These are phyloP conservation scores for Coenobita brevimanus DNA, from an alignment of 1,140 invertebrate genomes.

Conservation along the genomic window DNA sequence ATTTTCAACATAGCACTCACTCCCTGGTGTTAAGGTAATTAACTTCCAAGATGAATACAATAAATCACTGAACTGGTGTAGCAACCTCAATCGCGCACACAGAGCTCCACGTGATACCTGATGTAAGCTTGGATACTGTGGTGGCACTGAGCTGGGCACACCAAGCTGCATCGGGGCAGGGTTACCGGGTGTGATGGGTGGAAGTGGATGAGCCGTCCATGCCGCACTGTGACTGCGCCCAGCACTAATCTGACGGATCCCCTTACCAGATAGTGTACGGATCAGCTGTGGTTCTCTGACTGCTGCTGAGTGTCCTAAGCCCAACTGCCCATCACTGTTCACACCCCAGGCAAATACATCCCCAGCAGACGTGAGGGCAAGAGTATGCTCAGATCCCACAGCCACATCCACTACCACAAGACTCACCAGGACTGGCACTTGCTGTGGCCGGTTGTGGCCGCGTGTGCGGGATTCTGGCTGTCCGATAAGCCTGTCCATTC, in stretches of 20 bases:
- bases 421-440: conserved; percentile 74
- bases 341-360: conserved; percentile 81
- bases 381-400: conserved; percentile 79
- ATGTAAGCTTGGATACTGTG: conserved; percentile 78
- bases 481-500: conserved; percentile 78
- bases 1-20: conserved; percentile 71
- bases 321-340: conserved; percentile 80
- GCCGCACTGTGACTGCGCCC: conserved; percentile 80
- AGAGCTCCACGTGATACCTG: conserved; percentile 76
- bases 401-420: conserved; percentile 79
- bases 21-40: conserved; percentile 76
- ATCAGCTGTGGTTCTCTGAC: conserved; percentile 78
- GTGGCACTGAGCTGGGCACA: conserved; percentile 76
- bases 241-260: conserved; percentile 78
- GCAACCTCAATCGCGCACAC: conserved; percentile 77
- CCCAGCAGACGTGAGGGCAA: conserved; percentile 78
- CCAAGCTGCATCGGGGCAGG: conserved; percentile 76
- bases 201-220: conserved; percentile 78
- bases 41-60: conserved; percentile 80
- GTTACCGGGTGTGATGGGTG: conserved; percentile 74
- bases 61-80: conserved; percentile 80
- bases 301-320: conserved; percentile 77
- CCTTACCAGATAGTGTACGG: conserved; percentile 76
- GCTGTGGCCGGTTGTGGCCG: conserved; percentile 75
- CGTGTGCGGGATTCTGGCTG: conserved; percentile 75